Base-by-base conservation (phyloP, 2,113 vertebrate genomes). In the Sturnus vulgaris region DNA sequence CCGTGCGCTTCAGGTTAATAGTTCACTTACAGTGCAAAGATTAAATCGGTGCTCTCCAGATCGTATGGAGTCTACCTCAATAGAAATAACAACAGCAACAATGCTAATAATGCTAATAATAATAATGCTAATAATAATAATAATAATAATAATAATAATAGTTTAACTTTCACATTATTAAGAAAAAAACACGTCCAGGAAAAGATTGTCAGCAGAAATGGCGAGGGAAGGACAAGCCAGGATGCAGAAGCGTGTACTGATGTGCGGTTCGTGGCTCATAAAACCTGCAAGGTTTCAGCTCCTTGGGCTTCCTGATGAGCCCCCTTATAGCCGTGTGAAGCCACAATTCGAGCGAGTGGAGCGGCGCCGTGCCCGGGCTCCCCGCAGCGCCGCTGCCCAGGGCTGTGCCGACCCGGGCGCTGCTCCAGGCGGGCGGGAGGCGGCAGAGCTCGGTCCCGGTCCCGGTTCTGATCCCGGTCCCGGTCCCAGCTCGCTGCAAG, bases 1-100 rank as follows among this genome's bases (percentile, higher is more conserved):
- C 93, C 53, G 0, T 57, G 94, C 61, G 50, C 44, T 64, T 65
- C 81, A 87, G 95, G 91, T 95, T 92, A 95, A 95, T 91, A 95
- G 94, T 95, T 97, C 94, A 96, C 70, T 59, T 87, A 55, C 61
- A 76, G 81, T 53, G 61, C 46, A 56, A 72, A 72, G 57, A n/a
- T 72, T 72, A 87, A 84, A 72, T 24, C 70, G 8, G 5, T 20
- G 10, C 57, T 76, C 42, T 80, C 31, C 63, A 21, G 61, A 28
- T 20, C 59, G 4, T 13, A 16, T 3, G 61, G 55, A 24, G 20
- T 71, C 65, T 53, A 56, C 18, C n/a, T 71, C n/a, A 44, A 91
- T 70, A 76, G 53, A 70, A 64, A 24, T 37, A 56, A 25, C 9
- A 22, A 18, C 24, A 37, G 15, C 3, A 19, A 10, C 9, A 52